These are phyloP conservation scores for Molossus alvarezi DNA, from an alignment of 2,797 vertebrate genomes.

Conservation along the genomic window DNA sequence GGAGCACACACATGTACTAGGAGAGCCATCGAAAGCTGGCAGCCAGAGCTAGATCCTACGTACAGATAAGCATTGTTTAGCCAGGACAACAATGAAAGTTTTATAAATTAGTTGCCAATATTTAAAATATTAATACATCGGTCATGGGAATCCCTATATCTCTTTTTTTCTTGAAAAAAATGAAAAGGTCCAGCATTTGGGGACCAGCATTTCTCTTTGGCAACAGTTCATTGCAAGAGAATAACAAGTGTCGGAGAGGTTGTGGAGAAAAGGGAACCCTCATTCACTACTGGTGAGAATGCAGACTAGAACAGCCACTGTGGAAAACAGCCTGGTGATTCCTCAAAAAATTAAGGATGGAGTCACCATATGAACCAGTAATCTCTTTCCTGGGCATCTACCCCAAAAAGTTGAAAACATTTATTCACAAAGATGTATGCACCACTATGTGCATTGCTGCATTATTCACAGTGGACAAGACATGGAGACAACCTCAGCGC, in stretches of 20 bases:
- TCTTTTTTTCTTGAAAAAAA: slow-evolving; percentile 5
- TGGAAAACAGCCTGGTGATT: not conserved
- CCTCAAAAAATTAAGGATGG: not conserved
- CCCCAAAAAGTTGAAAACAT: not conserved
- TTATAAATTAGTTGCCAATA: not conserved
- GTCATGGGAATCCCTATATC: not conserved
- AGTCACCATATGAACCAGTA: not conserved
- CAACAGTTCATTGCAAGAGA: not conserved
- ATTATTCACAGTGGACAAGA: not conserved
- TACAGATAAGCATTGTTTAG: not conserved
- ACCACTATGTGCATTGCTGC: not conserved
- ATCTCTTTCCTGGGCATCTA: not conserved
- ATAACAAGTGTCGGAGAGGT: not conserved
- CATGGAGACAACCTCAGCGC: not conserved
- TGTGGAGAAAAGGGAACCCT: not conserved
- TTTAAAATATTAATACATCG: not conserved
- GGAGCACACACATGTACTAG: not conserved
- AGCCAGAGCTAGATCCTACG: not conserved
- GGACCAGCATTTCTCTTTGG: not conserved
- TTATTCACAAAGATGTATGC: not conserved
- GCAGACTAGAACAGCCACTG: not conserved
- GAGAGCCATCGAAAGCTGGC: not conserved
- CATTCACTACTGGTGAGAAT: not conserved
- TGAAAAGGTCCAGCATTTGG: not conserved
- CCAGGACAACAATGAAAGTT: not conserved